Conservation (phyloP, 2,113 vertebrate genomes). For the Eira barbara region DNA sequence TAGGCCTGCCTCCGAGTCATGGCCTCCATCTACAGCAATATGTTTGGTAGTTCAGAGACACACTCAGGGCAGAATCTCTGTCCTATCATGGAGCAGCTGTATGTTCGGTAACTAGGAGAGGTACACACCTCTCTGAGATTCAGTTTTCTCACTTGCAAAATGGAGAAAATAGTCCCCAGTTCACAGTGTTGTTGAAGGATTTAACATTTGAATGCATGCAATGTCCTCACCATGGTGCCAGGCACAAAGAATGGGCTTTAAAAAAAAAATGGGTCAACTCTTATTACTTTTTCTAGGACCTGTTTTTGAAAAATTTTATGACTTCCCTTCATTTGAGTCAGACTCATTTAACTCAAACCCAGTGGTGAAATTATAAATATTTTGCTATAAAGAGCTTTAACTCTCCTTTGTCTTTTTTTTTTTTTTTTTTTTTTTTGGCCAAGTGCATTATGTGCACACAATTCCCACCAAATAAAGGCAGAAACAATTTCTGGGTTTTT, state of each 20-base stretch:
- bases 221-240: not conserved
- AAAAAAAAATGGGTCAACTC: not conserved
- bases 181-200: not conserved
- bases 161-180: not conserved
- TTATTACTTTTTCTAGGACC: not conserved
- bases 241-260: not conserved
- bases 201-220: not conserved
- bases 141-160: not conserved
- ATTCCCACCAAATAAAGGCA: slow-evolving; percentile 71
- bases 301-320: not conserved
- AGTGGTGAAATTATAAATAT: slow-evolving; percentile 57
- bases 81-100: not conserved
- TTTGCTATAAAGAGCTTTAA: slow-evolving; percentile 26
- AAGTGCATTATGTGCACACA: slow-evolving; percentile 60
- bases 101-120: not conserved
- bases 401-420: slow-evolving; percentile 53
- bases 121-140: not conserved
- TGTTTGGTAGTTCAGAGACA: not conserved
- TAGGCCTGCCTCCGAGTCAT: not conserved
- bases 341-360: slow-evolving; percentile 48
- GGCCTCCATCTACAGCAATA: not conserved
- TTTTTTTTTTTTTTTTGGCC: slow-evolving; percentile 48
- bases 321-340: not conserved
- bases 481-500: slow-evolving; percentile 74
- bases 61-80: not conserved